Percentiles rank a stretch among this genome's conserved stretches.
Conservation (phyloP, 2,888 invertebrate species). For the Phengaris alcon region DNA sequence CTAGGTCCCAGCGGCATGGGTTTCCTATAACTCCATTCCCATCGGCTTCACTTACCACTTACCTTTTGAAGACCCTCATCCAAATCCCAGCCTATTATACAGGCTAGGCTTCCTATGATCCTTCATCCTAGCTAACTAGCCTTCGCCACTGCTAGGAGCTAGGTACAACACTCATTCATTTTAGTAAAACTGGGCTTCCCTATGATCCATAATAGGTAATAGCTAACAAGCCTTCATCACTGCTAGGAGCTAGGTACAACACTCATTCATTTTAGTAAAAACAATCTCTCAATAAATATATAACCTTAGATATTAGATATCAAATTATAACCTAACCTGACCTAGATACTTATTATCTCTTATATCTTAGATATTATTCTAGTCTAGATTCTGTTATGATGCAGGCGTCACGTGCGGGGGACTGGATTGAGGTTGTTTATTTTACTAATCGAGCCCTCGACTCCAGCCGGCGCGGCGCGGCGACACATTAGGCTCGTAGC, state of each 20-base stretch:
- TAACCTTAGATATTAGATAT: not conserved
- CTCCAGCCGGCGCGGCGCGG: not conserved
- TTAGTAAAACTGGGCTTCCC: not conserved
- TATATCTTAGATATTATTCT: not conserved
- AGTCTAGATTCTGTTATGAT: not conserved
- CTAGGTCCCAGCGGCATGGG: too few species aligned
- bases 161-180: not conserved
- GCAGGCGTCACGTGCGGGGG: not conserved
- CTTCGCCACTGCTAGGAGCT: too few species aligned
- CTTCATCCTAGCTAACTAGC: too few species aligned
- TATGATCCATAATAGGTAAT: too few species aligned
- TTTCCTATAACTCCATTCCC: too few species aligned
- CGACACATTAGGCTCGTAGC: not conserved
- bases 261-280: not conserved
- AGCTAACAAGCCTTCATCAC: too few species aligned
- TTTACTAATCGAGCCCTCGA: not conserved
- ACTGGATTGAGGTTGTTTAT: conserved; percentile 5
- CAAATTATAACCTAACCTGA: not conserved
- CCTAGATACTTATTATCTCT: not conserved
- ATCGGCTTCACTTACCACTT: too few species aligned
- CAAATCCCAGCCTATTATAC: too few species aligned
- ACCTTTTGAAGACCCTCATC: too few species aligned
- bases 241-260: too few species aligned
- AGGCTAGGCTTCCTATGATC: too few species aligned
- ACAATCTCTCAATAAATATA: not conserved